A percentile compares a stretch with the other conserved stretches of the same genome.
Evolutionary conservation across 1,140 invertebrate species (phyloP).

Genomic region (Atta cephalotes): DNA sequence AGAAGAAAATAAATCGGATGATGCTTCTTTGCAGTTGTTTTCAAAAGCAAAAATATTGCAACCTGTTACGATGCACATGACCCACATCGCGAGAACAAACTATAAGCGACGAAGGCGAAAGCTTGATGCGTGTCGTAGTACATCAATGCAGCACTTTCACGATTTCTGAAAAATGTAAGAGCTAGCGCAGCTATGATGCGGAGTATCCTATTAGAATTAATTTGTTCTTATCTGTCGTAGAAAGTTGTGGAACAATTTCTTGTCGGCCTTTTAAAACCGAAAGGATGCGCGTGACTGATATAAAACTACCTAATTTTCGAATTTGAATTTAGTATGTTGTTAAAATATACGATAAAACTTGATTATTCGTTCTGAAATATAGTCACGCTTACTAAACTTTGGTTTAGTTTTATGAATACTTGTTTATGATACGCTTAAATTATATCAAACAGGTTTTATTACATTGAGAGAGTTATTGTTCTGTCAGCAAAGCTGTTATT

Average conservation of each 20-base stretch:
- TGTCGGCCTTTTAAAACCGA: not conserved
- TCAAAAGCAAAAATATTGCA: constrained; percentile 41
- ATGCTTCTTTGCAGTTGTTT: not conserved
- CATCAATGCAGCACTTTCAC: constrained; percentile 46
- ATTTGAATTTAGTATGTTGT: not conserved
- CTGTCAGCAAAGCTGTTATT: constrained; percentile 26
- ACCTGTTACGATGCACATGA: constrained; percentile 20
- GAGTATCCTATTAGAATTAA: constrained; percentile 49
- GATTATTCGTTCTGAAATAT: not conserved
- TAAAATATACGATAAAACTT: not conserved
- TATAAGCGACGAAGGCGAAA: constrained; percentile 40
- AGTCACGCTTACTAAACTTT: not conserved
- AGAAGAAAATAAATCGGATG: constrained; percentile 39
- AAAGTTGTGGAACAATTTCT: constrained; percentile 22
- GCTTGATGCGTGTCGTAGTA: not conserved
- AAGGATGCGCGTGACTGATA: constrained; percentile 16
- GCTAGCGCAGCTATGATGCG: not conserved
- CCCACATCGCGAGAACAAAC: constrained; percentile 39
- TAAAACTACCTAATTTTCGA: not conserved
- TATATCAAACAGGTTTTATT: not conserved
- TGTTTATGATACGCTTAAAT: constrained; percentile 4
- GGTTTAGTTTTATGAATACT: not conserved
- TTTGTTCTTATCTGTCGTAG: constrained; percentile 47
- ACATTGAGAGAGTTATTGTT: constrained; percentile 23
- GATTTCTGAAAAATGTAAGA: constrained; percentile 53